Conservation (phyloP, 2,888 invertebrate species). For the Diabrotica balteata region DNA sequence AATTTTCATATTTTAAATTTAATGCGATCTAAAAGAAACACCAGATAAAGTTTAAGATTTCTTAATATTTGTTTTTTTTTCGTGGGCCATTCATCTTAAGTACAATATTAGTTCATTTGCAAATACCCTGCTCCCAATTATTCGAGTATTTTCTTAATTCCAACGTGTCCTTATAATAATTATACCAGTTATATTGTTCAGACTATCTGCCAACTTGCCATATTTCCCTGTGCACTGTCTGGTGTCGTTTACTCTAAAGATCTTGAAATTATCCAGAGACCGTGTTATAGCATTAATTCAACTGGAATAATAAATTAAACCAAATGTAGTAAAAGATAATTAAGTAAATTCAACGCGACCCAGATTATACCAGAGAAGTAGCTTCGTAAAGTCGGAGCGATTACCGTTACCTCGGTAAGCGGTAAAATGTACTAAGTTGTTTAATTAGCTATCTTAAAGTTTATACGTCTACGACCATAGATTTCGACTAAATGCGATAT, state of each 20-base stretch:
- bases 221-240: conserved; percentile 3
- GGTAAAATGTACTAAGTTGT: conserved; percentile 37
- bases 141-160: too few relatives aligned
- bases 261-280: conserved; percentile 29
- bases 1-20: too few relatives aligned
- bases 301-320: conserved; percentile 38
- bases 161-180: too few relatives aligned
- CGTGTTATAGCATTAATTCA: conserved; percentile 30
- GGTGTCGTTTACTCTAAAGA: conserved; percentile 12
- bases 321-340: conserved; percentile 38
- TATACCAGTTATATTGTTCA: not conserved
- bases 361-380: conserved; percentile 36
- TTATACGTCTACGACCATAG: conserved; percentile 34
- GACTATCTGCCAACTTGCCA: not conserved
- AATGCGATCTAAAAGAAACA: too few relatives aligned
- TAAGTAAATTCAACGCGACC: conserved; percentile 37
- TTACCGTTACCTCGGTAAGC: conserved; percentile 36
- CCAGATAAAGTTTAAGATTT: too few relatives aligned
- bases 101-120: too few relatives aligned
- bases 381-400: conserved; percentile 33
- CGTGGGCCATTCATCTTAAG: too few relatives aligned
- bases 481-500: not conserved
- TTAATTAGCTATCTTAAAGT: conserved; percentile 41
- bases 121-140: too few relatives aligned
- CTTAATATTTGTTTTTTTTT: too few relatives aligned